Base-by-base conservation (phyloP, 2,797 vertebrate species). In the Anguilla megastoma region DNA sequence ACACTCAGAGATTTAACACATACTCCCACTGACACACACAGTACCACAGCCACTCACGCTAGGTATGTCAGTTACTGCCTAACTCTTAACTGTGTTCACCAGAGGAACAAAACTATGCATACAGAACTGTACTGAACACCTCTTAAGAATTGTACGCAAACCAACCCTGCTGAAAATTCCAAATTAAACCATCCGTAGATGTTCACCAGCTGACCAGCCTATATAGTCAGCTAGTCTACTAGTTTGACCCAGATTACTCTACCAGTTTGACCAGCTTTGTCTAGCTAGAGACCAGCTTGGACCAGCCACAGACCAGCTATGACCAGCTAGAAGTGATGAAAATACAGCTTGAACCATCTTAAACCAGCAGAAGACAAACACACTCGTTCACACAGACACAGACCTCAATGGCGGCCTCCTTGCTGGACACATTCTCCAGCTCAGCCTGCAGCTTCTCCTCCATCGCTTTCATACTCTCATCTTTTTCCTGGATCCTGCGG, bases 401-500 rank as follows among this genome's bases (percentile, higher is more conserved):
- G 94, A 99, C 99, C 97, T 98, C 95, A 87, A 97, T 90, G 3
- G 90, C 93, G 91, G 96, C 96, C 89, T 97, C 97, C 90, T 95
- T 97, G 93, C 88, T 94, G 3, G 95, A 95, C 91, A 96, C 94
- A 92, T 94, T 95, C 18, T 96, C 94, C 87, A 96, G 92, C 91
- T 97, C 96, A 85, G 94, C 94, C 90, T 97, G 95, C 14, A 99
- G 94, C 92, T 96, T 95, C 84, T 97, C 96, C 95, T 98, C 97
- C 90, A 97, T 92, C 0, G 95, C 97, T 89, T 95, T 96, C 66
- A 99, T 96, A 93, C 96, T 96, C 88, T 96, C 95, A 86, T 99
- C 97, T 86, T 97, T 98, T 91, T 98, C 96, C 14, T 96, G 95
- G 89, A 98, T 96, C 90, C 98, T 99, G 80, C 30, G 21, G 10